These are phyloP conservation scores for Ochropacha duplaris DNA, from an alignment of 2,888 invertebrate species.

Conservation along the genomic window DNA sequence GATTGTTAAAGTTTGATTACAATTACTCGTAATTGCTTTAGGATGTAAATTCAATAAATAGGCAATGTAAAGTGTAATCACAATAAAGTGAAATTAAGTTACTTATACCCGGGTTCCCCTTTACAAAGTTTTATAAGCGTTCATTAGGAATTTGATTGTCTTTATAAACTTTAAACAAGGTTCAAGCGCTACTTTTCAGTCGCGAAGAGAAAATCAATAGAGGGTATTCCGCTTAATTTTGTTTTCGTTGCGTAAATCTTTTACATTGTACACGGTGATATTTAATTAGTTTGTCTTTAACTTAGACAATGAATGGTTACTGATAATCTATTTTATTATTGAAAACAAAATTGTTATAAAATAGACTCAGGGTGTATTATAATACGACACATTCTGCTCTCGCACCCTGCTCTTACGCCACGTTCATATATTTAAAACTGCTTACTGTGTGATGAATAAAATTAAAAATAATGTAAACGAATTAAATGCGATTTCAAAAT, in stretches of 20 bases:
- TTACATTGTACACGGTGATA: neutral
- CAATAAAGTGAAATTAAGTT: slow-evolving; percentile 34
- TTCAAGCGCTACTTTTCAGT: neutral
- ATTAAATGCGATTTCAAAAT: no score
- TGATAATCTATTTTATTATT: no score
- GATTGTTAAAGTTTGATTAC: neutral
- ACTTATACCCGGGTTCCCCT: slow-evolving; percentile 15
- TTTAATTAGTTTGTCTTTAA: neutral
- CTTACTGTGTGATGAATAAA: no score
- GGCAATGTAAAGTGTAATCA: slow-evolving; percentile 22
- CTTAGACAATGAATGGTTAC: no score
- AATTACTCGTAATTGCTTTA: slow-evolving; percentile 21
- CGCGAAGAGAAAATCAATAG: neutral
- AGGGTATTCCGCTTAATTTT: neutral
- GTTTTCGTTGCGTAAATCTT: no score
- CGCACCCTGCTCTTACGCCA: no score
- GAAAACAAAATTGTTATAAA: no score
- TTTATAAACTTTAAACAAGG: slow-evolving; percentile 8
- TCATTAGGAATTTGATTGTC: slow-evolving; percentile 25
- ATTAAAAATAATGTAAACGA: no score
- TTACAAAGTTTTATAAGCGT: slow-evolving; percentile 22
- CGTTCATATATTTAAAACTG: no score
- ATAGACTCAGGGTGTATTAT: no score
- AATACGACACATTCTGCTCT: no score
- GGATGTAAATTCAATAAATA: slow-evolving; percentile 24